These are phyloP conservation scores for Sacculina carcini DNA, from an alignment of 2,888 invertebrate species.

Conservation along the genomic window DNA sequence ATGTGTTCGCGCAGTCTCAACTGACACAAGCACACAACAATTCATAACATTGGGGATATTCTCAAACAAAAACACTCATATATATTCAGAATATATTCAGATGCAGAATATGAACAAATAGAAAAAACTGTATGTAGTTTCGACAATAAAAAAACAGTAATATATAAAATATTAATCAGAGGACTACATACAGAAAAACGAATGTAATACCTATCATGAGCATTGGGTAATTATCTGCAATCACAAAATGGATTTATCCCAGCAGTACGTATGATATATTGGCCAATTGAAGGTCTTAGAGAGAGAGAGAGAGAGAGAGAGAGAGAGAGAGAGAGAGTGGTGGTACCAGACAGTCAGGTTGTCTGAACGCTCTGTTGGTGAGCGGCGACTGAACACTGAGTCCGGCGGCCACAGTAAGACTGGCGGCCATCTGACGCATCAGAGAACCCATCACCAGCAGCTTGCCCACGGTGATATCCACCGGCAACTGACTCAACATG, in stretches of 20 bases:
- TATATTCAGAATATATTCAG: too few species aligned
- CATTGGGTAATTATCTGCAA: slow-evolving; percentile 20
- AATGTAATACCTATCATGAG: too few species aligned
- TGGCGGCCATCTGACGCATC: slow-evolving; percentile 53
- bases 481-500: slow-evolving; percentile 63
- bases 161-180: too few species aligned
- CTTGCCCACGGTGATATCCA: slow-evolving; percentile 83
- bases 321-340: not conserved
- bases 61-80: too few species aligned
- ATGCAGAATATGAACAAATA: too few species aligned
- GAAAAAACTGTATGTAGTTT: too few species aligned
- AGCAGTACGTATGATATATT: not conserved
- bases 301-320: not conserved
- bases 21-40: too few species aligned
- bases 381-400: slow-evolving; percentile 80
- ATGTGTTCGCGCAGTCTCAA: too few species aligned
- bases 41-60: too few species aligned
- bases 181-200: too few species aligned
- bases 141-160: too few species aligned
- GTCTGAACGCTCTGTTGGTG: slow-evolving; percentile 61
- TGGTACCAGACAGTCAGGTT: slow-evolving; percentile 48
- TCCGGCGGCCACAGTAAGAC: slow-evolving; percentile 65
- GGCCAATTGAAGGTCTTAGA: not conserved
- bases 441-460: slow-evolving; percentile 76
- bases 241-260: not conserved